phyloP scores from a whole-genome alignment of 2,888 invertebrate genomes.

The Drosophila falleni region DNA sequence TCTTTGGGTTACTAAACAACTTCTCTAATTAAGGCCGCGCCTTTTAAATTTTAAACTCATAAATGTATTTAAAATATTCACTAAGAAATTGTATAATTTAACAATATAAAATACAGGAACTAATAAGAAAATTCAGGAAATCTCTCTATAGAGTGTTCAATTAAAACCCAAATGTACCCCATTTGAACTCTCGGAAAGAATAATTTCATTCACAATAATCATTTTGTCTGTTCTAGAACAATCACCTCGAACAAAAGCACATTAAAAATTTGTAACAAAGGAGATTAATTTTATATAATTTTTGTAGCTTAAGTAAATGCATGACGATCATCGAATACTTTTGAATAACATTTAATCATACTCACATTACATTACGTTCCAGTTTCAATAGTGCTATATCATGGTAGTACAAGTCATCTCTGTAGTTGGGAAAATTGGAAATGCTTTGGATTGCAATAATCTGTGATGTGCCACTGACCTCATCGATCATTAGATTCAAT shows the following conservation, averaged over 20 bases:
- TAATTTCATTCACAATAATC: conserved; percentile 13
- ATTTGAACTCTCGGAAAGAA: conserved; percentile 5
- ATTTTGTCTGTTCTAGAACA: conserved; percentile 2
- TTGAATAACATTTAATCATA: conserved; percentile 19
- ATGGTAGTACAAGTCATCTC: conserved; percentile 69
- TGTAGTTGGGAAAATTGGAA: conserved; percentile 74
- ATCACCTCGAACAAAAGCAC: conserved; percentile 11
- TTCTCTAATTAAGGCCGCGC: not conserved
- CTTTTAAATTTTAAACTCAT: not conserved
- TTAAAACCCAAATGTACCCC: conserved; percentile 1
- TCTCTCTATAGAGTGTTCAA: too few relatives aligned
- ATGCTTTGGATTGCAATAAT: conserved; percentile 67
- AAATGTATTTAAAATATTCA: not conserved
- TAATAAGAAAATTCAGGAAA: conserved; percentile 1
- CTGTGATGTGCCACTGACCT: conserved; percentile 71
- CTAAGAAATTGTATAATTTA: not conserved
- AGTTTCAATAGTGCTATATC: conserved; percentile 81
- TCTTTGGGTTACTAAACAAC: not conserved
- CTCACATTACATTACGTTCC: conserved; percentile 72
- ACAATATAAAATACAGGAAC: not conserved
- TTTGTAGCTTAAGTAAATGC: not conserved
- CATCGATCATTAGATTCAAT: conserved; percentile 74
- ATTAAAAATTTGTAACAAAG: conserved; percentile 10
- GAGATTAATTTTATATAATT: not conserved
- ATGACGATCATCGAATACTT: not conserved